Percentiles rank a stretch among this genome's conserved stretches.
Conservation (phyloP, 1,140 invertebrate genomes). For the Ceratitis capitata region DNA sequence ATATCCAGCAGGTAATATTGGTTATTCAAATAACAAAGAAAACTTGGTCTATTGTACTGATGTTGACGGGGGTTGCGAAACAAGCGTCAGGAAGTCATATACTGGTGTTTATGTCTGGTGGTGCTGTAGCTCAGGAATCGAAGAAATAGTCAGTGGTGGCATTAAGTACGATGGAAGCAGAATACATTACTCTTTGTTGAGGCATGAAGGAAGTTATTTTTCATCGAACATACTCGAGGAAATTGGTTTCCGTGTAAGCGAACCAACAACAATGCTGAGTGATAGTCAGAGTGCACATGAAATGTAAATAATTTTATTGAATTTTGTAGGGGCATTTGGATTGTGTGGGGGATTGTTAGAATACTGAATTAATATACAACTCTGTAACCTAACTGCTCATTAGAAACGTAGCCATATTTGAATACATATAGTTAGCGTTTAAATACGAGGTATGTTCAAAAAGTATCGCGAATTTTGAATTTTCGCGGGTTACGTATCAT, state of each 20-base stretch:
- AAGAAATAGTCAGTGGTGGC: conserved; percentile 40
- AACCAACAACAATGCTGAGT: not conserved
- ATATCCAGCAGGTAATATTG: not conserved
- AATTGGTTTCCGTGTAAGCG: not conserved
- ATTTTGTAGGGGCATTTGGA: too few species aligned
- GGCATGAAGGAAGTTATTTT: conserved; percentile 62
- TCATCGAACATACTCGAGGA: conserved; percentile 54
- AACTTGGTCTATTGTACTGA: conserved; percentile 14
- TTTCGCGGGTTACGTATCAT: too few species aligned
- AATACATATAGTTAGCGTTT: too few species aligned
- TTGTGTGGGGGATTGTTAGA: too few species aligned
- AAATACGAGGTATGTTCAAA: too few species aligned
- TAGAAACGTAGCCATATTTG: too few species aligned
- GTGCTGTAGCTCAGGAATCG: not conserved
- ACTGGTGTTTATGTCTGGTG: not conserved
- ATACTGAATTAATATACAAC: too few species aligned
- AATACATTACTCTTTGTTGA: conserved; percentile 65
- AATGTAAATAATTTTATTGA: too few species aligned
- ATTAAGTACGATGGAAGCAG: conserved; percentile 64
- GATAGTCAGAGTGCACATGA: conserved; percentile 15
- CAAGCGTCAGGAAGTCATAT: not conserved
- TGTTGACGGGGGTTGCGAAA: conserved; percentile 54
- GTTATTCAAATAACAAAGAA: not conserved
- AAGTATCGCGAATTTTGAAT: too few species aligned
- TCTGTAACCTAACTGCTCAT: too few species aligned